These are phyloP conservation scores for Drosophila hydei DNA, from an alignment of 1,140 invertebrate species.

Conservation along the genomic window DNA sequence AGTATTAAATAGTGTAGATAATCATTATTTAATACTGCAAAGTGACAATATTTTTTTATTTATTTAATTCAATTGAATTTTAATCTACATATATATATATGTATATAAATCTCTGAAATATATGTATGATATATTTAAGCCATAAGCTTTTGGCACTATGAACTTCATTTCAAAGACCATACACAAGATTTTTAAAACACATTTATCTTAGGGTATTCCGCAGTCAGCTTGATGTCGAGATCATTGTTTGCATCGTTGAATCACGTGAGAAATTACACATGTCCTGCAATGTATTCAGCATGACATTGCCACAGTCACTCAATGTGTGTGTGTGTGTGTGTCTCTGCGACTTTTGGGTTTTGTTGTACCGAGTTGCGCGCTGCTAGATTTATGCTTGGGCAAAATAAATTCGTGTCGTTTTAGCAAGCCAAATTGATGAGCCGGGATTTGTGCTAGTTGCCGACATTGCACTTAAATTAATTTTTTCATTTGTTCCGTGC, in stretches of 20 bases:
- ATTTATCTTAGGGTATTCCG: slow-evolving; percentile 4
- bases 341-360: slow-evolving; percentile 57
- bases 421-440: slow-evolving; percentile 65
- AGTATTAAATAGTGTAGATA: no score
- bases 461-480: slow-evolving; percentile 57
- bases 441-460: slow-evolving; percentile 66
- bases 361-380: slow-evolving; percentile 32
- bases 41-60: no score
- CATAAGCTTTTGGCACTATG: no score
- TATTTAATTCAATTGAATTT: no score
- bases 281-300: slow-evolving; percentile 65
- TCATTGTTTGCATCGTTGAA: slow-evolving; percentile 39
- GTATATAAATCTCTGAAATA: no score
- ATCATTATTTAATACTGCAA: no score
- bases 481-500: slow-evolving; percentile 31
- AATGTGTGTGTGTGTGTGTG: slow-evolving; percentile 18
- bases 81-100: no score
- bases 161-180: no score
- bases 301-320: slow-evolving; percentile 35
- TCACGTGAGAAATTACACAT: slow-evolving; percentile 79
- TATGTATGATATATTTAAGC: no score
- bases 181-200: no score
- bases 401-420: slow-evolving; percentile 62
- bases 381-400: slow-evolving; percentile 65
- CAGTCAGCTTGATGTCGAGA: background rate